phyloP scores from a whole-genome alignment of 2,113 vertebrate species.

The Noturus placidus region DNA sequence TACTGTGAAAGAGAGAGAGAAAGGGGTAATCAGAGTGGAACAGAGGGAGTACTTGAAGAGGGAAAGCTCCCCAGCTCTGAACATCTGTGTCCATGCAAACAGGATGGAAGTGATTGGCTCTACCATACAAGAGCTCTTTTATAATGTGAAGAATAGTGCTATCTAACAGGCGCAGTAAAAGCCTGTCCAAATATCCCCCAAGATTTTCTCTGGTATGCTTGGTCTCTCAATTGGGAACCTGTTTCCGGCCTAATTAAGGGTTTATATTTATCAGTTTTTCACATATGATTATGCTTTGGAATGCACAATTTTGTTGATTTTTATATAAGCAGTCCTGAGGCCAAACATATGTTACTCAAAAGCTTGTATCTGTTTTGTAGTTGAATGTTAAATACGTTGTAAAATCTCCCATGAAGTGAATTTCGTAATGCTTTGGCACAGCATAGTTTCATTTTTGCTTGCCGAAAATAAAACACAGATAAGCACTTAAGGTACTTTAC shows the following conservation, averaged over 20 bases:
- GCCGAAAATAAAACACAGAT: neutral
- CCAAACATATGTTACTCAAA: neutral
- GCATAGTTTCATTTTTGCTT: neutral
- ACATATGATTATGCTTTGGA: neutral
- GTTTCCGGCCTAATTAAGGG: slow-evolving; percentile 19
- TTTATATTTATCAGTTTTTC: slow-evolving; percentile 18
- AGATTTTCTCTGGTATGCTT: slow-evolving; percentile 34
- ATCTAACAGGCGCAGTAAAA: slow-evolving; percentile 35
- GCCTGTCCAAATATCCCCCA: slow-evolving; percentile 39
- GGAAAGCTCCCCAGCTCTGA: slow-evolving; percentile 50
- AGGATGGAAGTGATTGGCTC: slow-evolving; percentile 60
- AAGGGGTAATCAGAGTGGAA: slow-evolving; percentile 47
- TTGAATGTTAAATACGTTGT: neutral
- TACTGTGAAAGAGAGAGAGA: slow-evolving; percentile 25
- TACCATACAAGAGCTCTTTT: slow-evolving; percentile 50
- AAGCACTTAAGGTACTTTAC: neutral
- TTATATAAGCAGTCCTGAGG: neutral
- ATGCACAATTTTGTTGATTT: neutral
- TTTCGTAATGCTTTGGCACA: neutral
- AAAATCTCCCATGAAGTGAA: neutral
- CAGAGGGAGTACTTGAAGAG: slow-evolving; percentile 51
- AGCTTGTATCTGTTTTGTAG: neutral
- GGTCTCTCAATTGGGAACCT: slow-evolving; percentile 22
- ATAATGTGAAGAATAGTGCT: slow-evolving; percentile 43
- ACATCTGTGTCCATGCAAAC: slow-evolving; percentile 59